Percentiles rank a stretch among this genome's conserved stretches.
Conservation (phyloP, 2,888 invertebrate species). For the Panorpa germanica region DNA sequence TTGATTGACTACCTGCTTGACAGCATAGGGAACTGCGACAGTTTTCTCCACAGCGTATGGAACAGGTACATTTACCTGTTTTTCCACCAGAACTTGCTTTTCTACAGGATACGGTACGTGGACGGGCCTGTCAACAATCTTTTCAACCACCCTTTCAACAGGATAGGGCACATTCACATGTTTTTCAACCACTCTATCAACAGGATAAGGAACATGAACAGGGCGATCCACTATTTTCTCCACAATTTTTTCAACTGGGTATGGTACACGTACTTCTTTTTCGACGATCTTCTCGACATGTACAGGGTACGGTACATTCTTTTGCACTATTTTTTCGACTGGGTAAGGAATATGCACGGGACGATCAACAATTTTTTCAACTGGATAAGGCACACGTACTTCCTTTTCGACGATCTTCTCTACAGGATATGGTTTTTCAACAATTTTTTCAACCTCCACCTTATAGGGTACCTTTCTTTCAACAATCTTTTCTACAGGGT, state of each 20-base stretch:
- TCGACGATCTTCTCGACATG: constrained; percentile 29
- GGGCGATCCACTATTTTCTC: constrained; percentile 21
- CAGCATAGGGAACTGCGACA: constrained; percentile 17
- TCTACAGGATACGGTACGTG: constrained; percentile 27
- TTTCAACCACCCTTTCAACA: constrained; percentile 26
- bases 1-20: constrained; percentile 12
- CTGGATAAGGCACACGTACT: constrained; percentile 29
- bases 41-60: constrained; percentile 17
- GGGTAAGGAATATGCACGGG: constrained; percentile 13
- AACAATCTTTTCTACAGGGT: constrained; percentile 15
- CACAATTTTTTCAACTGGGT: constrained; percentile 26
- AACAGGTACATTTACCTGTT: constrained; percentile 29
- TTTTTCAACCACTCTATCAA: constrained; percentile 25
- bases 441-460: constrained; percentile 23
- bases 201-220: constrained; percentile 24
- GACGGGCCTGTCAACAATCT: constrained; percentile 30
- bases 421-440: constrained; percentile 28
- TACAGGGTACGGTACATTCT: constrained; percentile 26
- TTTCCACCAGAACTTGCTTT: constrained; percentile 29
- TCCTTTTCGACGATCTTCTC: constrained; percentile 31
- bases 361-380: constrained; percentile 25
- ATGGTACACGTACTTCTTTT: constrained; percentile 33
- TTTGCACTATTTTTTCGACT: constrained; percentile 36
- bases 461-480: constrained; percentile 26
- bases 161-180: constrained; percentile 24